phyloP scores from a whole-genome alignment of 2,113 vertebrate species.

The Lophochroa leadbeateri region DNA sequence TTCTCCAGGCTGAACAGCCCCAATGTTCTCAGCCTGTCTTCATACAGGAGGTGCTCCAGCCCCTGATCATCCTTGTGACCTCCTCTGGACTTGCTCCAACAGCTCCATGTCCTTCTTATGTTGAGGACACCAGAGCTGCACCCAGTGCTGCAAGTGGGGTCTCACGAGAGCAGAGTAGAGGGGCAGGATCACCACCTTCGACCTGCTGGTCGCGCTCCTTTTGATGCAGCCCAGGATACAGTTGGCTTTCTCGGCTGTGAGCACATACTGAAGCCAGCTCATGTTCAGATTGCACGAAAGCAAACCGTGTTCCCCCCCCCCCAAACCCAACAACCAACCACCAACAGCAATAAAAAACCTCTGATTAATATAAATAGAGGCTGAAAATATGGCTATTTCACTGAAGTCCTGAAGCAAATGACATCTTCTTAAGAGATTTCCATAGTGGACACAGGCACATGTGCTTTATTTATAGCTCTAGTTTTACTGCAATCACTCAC shows the following conservation, averaged over 20 bases:
- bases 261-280: background rate
- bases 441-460: background rate
- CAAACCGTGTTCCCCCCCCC: background rate
- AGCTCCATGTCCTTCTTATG: background rate
- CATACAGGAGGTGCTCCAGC: too few species aligned
- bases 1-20: too few species aligned
- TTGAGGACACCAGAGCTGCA: background rate
- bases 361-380: background rate
- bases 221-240: background rate
- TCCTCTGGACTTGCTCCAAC: background rate
- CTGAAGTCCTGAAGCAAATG: background rate
- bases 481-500: conserved; percentile 42
- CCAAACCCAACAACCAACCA: too few species aligned
- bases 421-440: background rate
- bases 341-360: background rate
- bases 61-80: too few species aligned
- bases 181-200: background rate
- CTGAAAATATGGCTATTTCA: background rate
- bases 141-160: background rate
- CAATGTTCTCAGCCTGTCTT: too few species aligned
- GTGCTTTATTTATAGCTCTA: conserved; percentile 53
- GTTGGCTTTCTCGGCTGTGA: background rate
- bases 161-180: background rate
- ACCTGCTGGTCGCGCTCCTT: background rate
- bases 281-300: background rate